phyloP scores from a whole-genome alignment of 2,888 invertebrate genomes.

The Cenopis cana region DNA sequence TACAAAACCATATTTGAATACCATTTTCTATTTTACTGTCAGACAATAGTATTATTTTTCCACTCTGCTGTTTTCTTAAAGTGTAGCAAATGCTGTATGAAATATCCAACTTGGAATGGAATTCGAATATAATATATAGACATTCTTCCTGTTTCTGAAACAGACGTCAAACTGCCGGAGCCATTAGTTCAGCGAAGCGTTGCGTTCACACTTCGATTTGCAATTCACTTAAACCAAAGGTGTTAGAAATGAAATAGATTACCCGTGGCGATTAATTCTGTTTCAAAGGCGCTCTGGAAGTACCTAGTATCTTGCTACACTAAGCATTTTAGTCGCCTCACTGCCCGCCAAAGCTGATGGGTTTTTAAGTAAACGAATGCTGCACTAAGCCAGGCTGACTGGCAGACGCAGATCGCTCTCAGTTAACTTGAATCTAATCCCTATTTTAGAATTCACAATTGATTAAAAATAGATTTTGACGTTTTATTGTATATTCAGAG shows the following conservation, averaged over 20 bases:
- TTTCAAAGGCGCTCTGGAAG: slow-evolving; percentile 5
- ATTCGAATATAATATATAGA: slow-evolving; percentile 27
- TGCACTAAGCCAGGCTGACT: slow-evolving; percentile 24
- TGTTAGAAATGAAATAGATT: slow-evolving; percentile 20
- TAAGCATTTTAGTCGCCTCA: slow-evolving; percentile 25
- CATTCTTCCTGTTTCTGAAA: slow-evolving; percentile 10
- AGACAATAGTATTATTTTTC: slow-evolving; percentile 7
- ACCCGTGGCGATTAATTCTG: slow-evolving; percentile 16
- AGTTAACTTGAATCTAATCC: slow-evolving; percentile 9
- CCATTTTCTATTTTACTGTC: not conserved
- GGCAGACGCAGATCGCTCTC: slow-evolving; percentile 28
- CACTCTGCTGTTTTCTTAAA: slow-evolving; percentile 3
- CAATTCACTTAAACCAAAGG: slow-evolving; percentile 28
- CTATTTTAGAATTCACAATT: slow-evolving; percentile 21
- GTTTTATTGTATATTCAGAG: not conserved
- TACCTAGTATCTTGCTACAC: slow-evolving; percentile 8
- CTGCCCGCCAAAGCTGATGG: slow-evolving; percentile 31
- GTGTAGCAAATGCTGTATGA: slow-evolving; percentile 12
- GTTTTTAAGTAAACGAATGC: slow-evolving; percentile 36
- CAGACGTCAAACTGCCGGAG: slow-evolving; percentile 19
- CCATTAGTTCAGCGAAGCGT: slow-evolving; percentile 26
- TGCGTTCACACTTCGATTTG: slow-evolving; percentile 29
- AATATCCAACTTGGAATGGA: slow-evolving; percentile 21
- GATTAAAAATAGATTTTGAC: slow-evolving; percentile 21
- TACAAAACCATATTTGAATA: not conserved